Percentiles rank a stretch among this genome's conserved stretches.
These are phyloP conservation scores for Sebastes hubbsi DNA, from an alignment of 2,797 vertebrate genomes.

Conservation along the genomic window DNA sequence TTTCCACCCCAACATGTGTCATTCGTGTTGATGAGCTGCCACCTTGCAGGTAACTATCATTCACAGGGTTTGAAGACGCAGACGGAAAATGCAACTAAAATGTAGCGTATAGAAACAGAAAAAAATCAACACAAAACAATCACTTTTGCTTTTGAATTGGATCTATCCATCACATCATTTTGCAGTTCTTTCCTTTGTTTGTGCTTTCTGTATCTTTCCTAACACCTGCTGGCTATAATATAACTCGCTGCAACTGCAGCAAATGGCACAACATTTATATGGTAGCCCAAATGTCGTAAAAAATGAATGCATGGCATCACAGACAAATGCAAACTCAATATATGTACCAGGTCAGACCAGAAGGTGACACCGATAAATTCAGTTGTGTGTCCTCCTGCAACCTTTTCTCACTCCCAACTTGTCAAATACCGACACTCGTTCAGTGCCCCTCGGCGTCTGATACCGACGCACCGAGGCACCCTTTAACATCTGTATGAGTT, in stretches of 20 bases:
- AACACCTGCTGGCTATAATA: neutral
- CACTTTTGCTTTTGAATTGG: neutral
- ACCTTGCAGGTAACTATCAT: neutral
- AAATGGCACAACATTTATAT: neutral
- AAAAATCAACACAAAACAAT: neutral
- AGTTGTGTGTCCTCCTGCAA: neutral
- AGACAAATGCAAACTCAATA: neutral
- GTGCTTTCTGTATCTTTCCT: neutral
- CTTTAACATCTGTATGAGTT: accelerated
- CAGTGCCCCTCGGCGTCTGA: neutral
- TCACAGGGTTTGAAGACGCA: neutral
- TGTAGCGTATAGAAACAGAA: neutral
- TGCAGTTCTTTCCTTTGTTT: neutral
- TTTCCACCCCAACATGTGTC: neutral
- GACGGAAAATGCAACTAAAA: neutral
- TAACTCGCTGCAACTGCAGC: neutral
- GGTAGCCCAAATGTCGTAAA: neutral
- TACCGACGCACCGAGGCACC: neutral
- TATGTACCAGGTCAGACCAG: neutral
- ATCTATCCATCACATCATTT: neutral
- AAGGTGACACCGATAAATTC: neutral
- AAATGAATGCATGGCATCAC: neutral
- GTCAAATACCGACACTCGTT: neutral
- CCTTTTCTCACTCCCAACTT: neutral
- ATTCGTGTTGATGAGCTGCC: neutral